Percentiles rank a stretch among this genome's conserved stretches.
Evolutionary conservation across 2,113 vertebrate species (phyloP).

Genomic region (Marmota flaviventris): DNA sequence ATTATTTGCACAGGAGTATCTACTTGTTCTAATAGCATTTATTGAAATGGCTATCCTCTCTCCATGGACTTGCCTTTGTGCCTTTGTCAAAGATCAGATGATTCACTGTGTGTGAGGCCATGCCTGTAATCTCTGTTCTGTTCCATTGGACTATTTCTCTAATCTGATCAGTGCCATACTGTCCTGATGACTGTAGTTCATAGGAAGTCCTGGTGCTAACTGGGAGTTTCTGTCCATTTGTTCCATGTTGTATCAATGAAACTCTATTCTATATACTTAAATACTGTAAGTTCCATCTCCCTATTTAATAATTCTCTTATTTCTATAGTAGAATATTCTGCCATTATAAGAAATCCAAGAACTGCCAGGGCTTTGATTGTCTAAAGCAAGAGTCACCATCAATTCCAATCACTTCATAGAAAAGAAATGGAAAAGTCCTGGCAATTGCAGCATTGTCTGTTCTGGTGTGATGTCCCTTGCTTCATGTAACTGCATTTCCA

Average conservation of each 20-base stretch:
- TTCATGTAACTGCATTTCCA: neutral
- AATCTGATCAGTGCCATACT: neutral
- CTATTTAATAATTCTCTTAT: neutral
- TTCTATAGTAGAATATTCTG: neutral
- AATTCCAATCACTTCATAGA: neutral
- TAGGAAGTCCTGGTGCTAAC: neutral
- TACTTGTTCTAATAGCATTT: neutral
- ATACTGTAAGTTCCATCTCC: neutral
- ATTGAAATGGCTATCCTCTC: neutral
- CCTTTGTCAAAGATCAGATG: neutral
- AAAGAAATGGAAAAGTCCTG: neutral
- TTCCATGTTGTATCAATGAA: neutral
- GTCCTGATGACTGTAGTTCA: neutral
- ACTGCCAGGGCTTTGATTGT: neutral
- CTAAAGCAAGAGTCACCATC: neutral
- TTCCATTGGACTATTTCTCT: neutral
- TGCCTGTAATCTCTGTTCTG: neutral
- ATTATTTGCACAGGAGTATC: neutral
- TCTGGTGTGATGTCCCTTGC: neutral
- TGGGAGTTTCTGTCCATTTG: neutral
- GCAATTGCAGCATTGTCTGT: neutral
- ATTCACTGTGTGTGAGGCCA: neutral
- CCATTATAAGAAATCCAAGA: constrained; percentile 7
- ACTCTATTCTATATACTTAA: neutral
- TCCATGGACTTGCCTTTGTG: neutral